Evolutionary conservation across 2,888 invertebrate genomes (phyloP).

Genomic region (Nemurella pictetii): DNA sequence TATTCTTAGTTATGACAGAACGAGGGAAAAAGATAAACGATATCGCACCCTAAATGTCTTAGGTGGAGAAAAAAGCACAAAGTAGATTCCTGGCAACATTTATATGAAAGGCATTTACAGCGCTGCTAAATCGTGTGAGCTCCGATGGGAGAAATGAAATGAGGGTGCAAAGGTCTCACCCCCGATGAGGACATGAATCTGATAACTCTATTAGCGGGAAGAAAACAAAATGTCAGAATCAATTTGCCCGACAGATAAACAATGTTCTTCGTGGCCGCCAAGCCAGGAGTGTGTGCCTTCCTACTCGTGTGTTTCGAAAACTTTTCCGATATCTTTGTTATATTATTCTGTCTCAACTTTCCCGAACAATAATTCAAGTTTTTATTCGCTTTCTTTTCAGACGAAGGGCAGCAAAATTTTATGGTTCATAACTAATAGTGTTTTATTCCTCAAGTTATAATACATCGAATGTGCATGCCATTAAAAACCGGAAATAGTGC

Average conservation of each 20-base stretch:
- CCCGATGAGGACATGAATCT: conserved; percentile 10
- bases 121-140: neutral
- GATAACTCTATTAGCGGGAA: neutral
- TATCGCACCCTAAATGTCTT: neutral
- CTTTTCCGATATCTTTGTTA: conserved; percentile 27
- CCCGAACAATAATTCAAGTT: conserved; percentile 20
- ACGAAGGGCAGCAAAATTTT: conserved; percentile 21
- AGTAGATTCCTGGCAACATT: neutral
- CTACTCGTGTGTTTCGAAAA: conserved; percentile 9
- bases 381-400: conserved; percentile 6
- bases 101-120: neutral
- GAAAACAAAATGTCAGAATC: conserved; percentile 22
- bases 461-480: conserved; percentile 31
- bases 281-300: neutral
- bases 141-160: neutral
- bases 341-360: conserved; percentile 9
- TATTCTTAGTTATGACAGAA: neutral
- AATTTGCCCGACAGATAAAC: conserved; percentile 21
- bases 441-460: conserved; percentile 26
- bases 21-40: neutral
- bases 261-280: conserved; percentile 3
- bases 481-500: conserved; percentile 30
- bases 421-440: conserved; percentile 32
- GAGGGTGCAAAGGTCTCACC: neutral
- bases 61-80: neutral